These are phyloP conservation scores for Neopelma chrysocephalum DNA, from an alignment of 2,797 vertebrate genomes.

Conservation along the genomic window DNA sequence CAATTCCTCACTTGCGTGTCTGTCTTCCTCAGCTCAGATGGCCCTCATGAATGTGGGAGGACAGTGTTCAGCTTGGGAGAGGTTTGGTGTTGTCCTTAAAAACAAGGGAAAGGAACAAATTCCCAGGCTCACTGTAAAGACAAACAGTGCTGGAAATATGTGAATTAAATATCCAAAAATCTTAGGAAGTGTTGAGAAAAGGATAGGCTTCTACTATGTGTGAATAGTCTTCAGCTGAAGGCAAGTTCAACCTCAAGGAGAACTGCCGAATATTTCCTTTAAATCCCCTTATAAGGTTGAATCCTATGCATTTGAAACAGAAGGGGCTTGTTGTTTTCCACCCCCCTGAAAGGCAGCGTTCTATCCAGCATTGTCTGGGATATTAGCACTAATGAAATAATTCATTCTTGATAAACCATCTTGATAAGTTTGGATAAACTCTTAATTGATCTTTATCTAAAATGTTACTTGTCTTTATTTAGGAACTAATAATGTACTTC, in stretches of 20 bases:
- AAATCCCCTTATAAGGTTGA: not conserved
- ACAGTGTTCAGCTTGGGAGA: not conserved
- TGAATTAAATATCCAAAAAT: not conserved
- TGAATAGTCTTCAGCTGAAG: not conserved
- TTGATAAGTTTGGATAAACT: not conserved
- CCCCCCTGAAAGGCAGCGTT: not conserved
- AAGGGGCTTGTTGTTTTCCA: not conserved
- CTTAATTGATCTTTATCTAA: not conserved
- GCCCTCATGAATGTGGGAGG: not conserved
- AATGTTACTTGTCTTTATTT: not conserved
- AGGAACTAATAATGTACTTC: not conserved
- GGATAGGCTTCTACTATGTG: not conserved
- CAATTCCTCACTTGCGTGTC: not conserved
- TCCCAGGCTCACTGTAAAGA: not conserved
- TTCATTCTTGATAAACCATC: not conserved
- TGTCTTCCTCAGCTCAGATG: slow-evolving; percentile 19
- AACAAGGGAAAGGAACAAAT: not conserved
- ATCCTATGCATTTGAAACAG: not conserved
- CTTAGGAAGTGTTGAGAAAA: not conserved
- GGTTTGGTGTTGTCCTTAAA: not conserved
- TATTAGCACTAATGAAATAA: not conserved
- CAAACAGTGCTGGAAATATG: not conserved
- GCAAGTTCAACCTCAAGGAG: not conserved
- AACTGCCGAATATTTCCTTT: not conserved
- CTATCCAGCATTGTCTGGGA: not conserved